Conservation (phyloP, 2,888 invertebrate species). For the Trichogramma dendrolimi region DNA sequence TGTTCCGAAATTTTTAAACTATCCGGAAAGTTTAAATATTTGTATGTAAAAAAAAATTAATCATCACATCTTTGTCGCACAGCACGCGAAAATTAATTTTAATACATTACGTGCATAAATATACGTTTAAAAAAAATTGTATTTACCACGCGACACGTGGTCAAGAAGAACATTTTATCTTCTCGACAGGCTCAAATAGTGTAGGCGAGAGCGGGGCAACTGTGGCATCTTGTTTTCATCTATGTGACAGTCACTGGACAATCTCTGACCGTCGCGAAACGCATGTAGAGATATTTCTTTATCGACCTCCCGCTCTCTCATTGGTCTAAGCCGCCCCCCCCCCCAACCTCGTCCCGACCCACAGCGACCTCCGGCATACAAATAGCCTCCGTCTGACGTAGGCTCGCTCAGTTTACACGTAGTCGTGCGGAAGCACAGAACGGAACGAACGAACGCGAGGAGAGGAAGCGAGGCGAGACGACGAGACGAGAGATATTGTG, state of each 20-base stretch:
- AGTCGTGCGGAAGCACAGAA: too few species aligned
- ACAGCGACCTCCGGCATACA: not conserved
- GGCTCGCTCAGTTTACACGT: too few species aligned
- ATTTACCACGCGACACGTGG: not conserved
- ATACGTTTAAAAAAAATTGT: not conserved
- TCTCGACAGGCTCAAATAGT: too few species aligned
- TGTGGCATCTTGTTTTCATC: too few species aligned
- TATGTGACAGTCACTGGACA: too few species aligned
- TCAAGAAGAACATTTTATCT: too few species aligned
- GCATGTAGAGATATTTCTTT: not conserved
- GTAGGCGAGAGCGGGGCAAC: too few species aligned
- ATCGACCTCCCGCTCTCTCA: not conserved
- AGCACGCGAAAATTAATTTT: not conserved
- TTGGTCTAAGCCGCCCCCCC: not conserved
- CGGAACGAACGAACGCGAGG: too few species aligned
- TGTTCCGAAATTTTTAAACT: too few species aligned
- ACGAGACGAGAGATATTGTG: too few species aligned
- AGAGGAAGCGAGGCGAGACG: too few species aligned
- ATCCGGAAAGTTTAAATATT: not conserved
- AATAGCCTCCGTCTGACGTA: not conserved
- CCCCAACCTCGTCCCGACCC: not conserved
- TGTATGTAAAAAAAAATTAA: not conserved
- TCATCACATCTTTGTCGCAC: not conserved
- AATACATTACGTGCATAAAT: not conserved
- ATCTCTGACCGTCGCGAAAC: too few species aligned